These are phyloP conservation scores for Centropristis striata DNA, from an alignment of 2,113 vertebrate genomes.

Conservation along the genomic window DNA sequence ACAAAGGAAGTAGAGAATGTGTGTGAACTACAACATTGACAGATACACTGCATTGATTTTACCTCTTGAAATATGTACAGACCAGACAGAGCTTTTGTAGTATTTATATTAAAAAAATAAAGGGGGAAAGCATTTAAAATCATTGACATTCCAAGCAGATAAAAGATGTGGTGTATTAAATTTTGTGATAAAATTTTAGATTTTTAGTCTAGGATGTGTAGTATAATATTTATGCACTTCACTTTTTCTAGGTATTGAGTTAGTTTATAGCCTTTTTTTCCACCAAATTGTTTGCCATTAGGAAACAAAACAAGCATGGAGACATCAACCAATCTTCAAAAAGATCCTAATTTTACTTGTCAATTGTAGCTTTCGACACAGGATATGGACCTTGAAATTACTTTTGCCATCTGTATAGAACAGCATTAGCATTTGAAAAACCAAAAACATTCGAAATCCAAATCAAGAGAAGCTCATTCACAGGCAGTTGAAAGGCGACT, in stretches of 20 bases:
- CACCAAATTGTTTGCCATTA: background rate
- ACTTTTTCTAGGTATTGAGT: background rate
- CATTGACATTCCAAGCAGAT: background rate
- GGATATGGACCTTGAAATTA: constrained; percentile 75
- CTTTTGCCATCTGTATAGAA: constrained; percentile 75
- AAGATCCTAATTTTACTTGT: constrained; percentile 60
- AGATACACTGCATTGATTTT: constrained; percentile 25
- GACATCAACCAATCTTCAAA: constrained; percentile 43
- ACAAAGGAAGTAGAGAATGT: constrained; percentile 25
- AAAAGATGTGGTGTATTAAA: background rate
- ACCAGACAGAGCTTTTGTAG: background rate
- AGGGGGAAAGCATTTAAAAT: constrained; percentile 4
- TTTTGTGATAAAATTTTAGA: background rate
- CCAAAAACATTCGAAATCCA: constrained; percentile 57
- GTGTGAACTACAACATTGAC: constrained; percentile 16
- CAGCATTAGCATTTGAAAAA: constrained; percentile 80
- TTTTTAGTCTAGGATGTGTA: background rate
- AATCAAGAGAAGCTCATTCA: constrained; percentile 70
- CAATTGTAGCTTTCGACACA: constrained; percentile 64
- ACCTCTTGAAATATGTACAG: constrained; percentile 36
- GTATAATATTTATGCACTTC: background rate
- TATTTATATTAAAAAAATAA: constrained; percentile 3
- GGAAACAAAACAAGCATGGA: constrained; percentile 34
- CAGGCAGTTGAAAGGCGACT: constrained; percentile 54
- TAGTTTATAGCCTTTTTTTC: background rate